Base-by-base conservation (phyloP, 1,140 invertebrate species). In the Anastrepha obliqua region DNA sequence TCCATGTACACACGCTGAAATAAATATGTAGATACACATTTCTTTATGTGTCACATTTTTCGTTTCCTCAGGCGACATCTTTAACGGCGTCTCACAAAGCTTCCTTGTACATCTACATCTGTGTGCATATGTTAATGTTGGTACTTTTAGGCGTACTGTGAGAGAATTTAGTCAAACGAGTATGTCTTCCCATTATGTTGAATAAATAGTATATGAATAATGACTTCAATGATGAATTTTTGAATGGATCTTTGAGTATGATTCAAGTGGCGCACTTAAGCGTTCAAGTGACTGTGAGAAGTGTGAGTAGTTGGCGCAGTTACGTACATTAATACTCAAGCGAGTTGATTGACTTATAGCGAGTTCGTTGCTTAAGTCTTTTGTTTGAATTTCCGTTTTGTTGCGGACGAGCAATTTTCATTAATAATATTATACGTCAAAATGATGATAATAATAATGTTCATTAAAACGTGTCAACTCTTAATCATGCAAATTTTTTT, bases 351-450 rank as follows among this genome's bases (percentile, higher is more conserved):
- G 74, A 81, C 74, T 81, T 81, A 7, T 55, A 29, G 74, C 58
- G 85, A 60, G 85, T 86, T 86, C 62, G 58, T 86, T 62, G 58
- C 85, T 44, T 86, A 86, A 86, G 85, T 86, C 85, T 86, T 86
- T 86, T 86, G 85, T 86, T 59, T 60, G 39, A 81, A 29, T 81
- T 81, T 58, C 6, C 74, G n/a, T 47, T 81, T 81, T 55, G 6
- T 55, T 29, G 8, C 6, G 15, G 55, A 20, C n/a, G 42, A 11
- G 20, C 44, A 51, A 2, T 55, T 55, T 81, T 81, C 74, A 58
- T 81, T 81, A 55, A 58, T 42, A 55, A 74, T 74, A 74, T 44
- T 20, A 7, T 42, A 17, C 17, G 42, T 17, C 17, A 47, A 42
- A 42, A 29, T 7, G 15, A 55, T 81, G 44, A 13, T 58, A 55